Evolutionary conservation across 1,140 invertebrate species (phyloP), one percentile per base, ranked within the genome.

Genomic region (Andricus grossulariae): DNA sequence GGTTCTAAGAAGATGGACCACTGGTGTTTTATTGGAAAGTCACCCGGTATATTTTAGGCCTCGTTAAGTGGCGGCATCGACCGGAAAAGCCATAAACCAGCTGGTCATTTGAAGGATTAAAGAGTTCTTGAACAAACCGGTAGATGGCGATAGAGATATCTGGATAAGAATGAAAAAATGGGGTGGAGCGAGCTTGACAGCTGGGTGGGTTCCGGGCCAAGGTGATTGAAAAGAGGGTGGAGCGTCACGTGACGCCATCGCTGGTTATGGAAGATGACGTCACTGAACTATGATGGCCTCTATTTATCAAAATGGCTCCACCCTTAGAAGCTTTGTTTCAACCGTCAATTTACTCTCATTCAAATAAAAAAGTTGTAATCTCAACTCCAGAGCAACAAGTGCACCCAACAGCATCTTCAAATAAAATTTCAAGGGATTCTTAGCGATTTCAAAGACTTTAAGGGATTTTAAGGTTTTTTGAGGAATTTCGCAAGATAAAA

Each of bases 191-290:
- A 89, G 84, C 88, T 88, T 90, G 91, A 92, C 91, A 92, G 89
- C 89, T 91, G 91, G 91, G 91, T 90, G 91, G 90, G 90, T 90
- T 91, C 88, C 85, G 82, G 86, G 85, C 90, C 86, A 90, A 92
- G 90, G 89, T 91, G 91, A 92, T 92, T 92, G 90, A 92, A 91
- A 91, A 89, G 88, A 91, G 90, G 90, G 90, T 91, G 90, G 91
- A 92, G 91, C 90, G 90, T 90, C 90, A 92, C 89, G 90, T 92
- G 90, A 91, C 88, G 91, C 91, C 90, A 91, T 91, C 87, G 85
- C 84, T 88, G 88, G 86, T 88, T 88, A 89, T 89, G 85, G 85
- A 88, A 86, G 81, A 87, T 90, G 90, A 91, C 90, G 90, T 91
- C 89, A 90, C 76, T 76, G 79, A 83, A 80, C 86, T 87, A 90